These are phyloP conservation scores for Agriopis aurantiaria DNA, from an alignment of 2,888 invertebrate species.

Conservation along the genomic window DNA sequence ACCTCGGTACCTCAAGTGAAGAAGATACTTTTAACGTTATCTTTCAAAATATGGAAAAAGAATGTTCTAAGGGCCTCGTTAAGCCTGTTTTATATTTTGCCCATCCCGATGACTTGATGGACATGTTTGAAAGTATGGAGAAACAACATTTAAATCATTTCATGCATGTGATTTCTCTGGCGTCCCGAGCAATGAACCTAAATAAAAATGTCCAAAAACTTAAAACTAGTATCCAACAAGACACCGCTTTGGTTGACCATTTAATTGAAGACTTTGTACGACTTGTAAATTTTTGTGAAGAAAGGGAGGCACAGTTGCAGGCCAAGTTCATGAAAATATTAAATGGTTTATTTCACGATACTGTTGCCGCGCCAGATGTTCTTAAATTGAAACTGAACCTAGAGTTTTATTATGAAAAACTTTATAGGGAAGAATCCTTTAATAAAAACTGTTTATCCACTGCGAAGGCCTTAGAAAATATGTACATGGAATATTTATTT, in stretches of 20 bases:
- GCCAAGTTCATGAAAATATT: conserved; percentile 84
- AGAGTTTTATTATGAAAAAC: conserved; percentile 88
- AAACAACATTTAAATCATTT: conserved; percentile 88
- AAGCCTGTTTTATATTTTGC: conserved; percentile 86
- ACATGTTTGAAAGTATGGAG: conserved; percentile 87
- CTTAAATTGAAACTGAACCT: conserved; percentile 86
- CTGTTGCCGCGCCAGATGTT: conserved; percentile 84
- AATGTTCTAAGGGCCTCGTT: conserved; percentile 70
- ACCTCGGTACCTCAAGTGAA: conserved; percentile 67
- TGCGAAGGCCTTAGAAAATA: conserved; percentile 86
- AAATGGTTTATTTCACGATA: conserved; percentile 85
- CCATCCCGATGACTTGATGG: conserved; percentile 83
- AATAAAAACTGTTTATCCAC: conserved; percentile 84
- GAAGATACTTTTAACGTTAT: conserved; percentile 74
- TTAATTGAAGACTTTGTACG: conserved; percentile 64
- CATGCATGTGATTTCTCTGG: conserved; percentile 86
- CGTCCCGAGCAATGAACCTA: conserved; percentile 78
- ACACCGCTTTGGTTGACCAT: conserved; percentile 59
- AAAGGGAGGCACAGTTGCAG: conserved; percentile 81
- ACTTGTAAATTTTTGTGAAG: conserved; percentile 76
- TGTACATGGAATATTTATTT: conserved; percentile 81
- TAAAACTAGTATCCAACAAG: conserved; percentile 59
- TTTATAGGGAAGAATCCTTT: conserved; percentile 86
- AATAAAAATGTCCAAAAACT: not conserved
- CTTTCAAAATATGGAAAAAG: conserved; percentile 79